Evolutionary conservation across 1,140 invertebrate species (phyloP).

Genomic region (Atta cephalotes): DNA sequence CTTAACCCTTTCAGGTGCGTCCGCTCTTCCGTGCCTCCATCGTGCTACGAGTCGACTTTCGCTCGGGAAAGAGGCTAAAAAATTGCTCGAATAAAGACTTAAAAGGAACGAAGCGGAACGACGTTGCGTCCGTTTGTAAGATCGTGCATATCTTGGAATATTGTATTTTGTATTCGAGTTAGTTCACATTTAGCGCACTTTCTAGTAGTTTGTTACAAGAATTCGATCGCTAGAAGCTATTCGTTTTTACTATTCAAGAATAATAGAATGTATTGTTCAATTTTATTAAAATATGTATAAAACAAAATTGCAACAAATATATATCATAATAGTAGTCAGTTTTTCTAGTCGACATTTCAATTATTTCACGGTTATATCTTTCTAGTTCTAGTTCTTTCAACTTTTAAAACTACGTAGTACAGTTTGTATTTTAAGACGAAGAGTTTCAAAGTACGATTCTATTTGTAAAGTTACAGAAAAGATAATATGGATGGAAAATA

Average conservation of each 20-base stretch:
- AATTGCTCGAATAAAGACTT: not conserved
- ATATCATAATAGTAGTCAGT: not conserved
- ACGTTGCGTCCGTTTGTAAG: not conserved
- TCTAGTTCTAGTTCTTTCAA: not conserved
- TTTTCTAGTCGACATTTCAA: not conserved
- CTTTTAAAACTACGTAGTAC: not conserved
- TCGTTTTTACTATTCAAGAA: not conserved
- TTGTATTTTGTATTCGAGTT: not conserved
- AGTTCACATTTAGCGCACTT: not conserved
- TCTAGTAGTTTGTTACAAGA: not conserved
- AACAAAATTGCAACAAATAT: not conserved
- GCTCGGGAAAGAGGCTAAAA: conserved; percentile 20
- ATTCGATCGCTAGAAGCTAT: conserved; percentile 1
- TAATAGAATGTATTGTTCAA: not conserved
- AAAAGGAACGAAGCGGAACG: not conserved
- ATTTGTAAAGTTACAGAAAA: not conserved
- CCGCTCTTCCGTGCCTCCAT: not conserved
- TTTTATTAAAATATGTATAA: not conserved
- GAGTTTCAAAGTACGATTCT: not conserved
- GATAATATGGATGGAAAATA: not conserved
- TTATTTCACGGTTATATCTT: conserved; percentile 12
- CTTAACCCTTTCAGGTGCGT: conserved; percentile 64
- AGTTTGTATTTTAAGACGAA: conserved; percentile 2
- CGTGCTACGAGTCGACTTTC: not conserved
- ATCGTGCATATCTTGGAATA: not conserved